These are phyloP conservation scores for Anastrepha ludens DNA, from an alignment of 1,140 invertebrate species.

Conservation along the genomic window DNA sequence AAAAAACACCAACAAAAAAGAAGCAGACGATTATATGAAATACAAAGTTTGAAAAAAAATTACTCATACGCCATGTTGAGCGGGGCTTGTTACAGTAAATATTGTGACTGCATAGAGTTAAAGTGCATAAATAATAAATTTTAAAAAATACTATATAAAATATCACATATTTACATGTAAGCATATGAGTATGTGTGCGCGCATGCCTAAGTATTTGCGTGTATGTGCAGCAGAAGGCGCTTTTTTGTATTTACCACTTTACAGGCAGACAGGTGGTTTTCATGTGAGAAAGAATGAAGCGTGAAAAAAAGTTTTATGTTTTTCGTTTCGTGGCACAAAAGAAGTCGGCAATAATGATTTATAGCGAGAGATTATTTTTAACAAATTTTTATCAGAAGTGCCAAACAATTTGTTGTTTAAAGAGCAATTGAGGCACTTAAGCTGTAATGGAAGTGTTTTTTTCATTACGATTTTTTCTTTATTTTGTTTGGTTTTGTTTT, in stretches of 20 bases:
- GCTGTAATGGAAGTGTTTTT: not conserved
- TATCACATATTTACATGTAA: not conserved
- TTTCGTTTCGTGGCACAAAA: not conserved
- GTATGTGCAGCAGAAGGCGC: too few relatives aligned
- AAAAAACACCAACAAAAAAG: not conserved
- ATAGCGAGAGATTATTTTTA: constrained; percentile 41
- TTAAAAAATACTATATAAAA: not conserved
- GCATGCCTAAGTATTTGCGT: too few relatives aligned
- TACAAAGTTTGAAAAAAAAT: not conserved
- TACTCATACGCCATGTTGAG: not conserved
- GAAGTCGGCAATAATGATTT: constrained; percentile 38
- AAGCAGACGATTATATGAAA: not conserved
- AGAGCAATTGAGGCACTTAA: constrained; percentile 32
- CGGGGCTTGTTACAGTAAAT: not conserved
- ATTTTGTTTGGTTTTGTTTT: not conserved
- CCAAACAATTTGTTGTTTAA: constrained; percentile 52
- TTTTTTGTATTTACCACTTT: not conserved
- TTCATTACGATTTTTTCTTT: not conserved
- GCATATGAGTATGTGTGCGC: too few relatives aligned
- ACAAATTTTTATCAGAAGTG: constrained; percentile 49
- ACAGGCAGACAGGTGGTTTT: constrained; percentile 14
- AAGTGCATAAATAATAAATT: constrained; percentile 35
- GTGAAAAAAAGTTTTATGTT: not conserved
- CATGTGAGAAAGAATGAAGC: not conserved
- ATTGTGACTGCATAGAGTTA: constrained; percentile 9